phyloP scores from a whole-genome alignment of 2,888 invertebrate genomes.

The Agrotis exclamationis region DNA sequence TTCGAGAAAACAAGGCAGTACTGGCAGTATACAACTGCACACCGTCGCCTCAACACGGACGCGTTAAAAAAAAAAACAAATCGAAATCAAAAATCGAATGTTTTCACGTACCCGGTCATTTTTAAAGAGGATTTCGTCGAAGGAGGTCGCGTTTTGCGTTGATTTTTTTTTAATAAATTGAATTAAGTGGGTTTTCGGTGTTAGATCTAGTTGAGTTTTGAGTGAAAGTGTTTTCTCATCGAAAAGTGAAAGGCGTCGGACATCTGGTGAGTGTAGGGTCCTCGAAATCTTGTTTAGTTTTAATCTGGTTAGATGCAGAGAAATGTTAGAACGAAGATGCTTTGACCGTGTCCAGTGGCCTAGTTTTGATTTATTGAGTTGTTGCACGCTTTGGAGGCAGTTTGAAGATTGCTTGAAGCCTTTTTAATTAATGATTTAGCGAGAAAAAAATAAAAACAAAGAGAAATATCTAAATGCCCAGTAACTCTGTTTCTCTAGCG shows the following conservation, averaged over 20 bases:
- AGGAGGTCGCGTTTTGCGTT: conserved; percentile 55
- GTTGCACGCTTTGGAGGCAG: conserved; percentile 19
- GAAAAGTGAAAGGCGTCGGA: conserved; percentile 86
- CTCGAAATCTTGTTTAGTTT: conserved; percentile 76
- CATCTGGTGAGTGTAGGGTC: conserved; percentile 75
- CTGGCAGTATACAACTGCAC: conserved; percentile 77
- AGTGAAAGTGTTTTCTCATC: conserved; percentile 85
- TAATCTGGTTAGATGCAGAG: conserved; percentile 71
- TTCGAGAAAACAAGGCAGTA: conserved; percentile 83
- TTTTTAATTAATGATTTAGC: not conserved
- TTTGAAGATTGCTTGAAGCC: conserved; percentile 5
- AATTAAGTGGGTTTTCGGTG: conserved; percentile 60
- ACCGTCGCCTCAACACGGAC: conserved; percentile 71
- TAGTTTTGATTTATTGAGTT: conserved; percentile 52
- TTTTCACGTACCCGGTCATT: conserved; percentile 61
- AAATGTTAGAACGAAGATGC: conserved; percentile 71
- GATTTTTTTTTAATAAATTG: conserved; percentile 41
- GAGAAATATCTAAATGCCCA: not conserved
- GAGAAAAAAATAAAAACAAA: conserved; percentile 8
- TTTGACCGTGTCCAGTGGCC: conserved; percentile 72
- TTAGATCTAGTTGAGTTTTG: conserved; percentile 57
- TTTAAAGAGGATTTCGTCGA: conserved; percentile 57
- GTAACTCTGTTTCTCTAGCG: too few species aligned
- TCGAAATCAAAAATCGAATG: conserved; percentile 63
- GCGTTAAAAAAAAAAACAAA: conserved; percentile 55